Evolutionary conservation across 2,888 invertebrate species (phyloP), one percentile per base, ranked within the genome.

Genomic region (Nebria salina): DNA sequence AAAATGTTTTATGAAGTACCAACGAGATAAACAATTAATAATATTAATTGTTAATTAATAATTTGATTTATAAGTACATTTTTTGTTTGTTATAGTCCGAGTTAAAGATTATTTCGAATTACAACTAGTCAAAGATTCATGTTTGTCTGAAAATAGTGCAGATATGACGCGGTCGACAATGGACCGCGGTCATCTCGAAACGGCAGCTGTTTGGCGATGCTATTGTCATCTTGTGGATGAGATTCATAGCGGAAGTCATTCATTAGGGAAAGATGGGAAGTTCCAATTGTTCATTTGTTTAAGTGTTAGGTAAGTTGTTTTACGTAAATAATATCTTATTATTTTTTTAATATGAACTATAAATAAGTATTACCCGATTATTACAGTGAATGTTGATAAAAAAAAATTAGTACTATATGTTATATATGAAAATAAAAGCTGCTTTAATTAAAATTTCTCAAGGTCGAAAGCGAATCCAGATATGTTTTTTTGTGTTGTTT

Each of bases 191-290:
- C 89, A 89, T 82, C 87, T 88, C 82, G 88, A 88, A 85, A 89
- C 89, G 1, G 89, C 94, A 75, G 93, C 94, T 9, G 95, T 97
- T 83, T 95, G 97, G 93, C 91, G 95, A 82, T 95, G 96, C 86
- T 97, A 96, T 89, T 96, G 96, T 88, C 95, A 96, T 86, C 91
- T 98, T 13, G 93, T 98, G 87, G 95, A 95, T 86, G 97, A 97
- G 89, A 96, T 99, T 83, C 95, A 94, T 87, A 93, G 93, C 75
- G 95, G 95, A 0, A 96, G 96, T 78, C 93, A 93, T 85, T 91
- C 95, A n/a, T 91, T 97, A 26, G 99, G 99, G 77, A 99, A 99
- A 89, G 99, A 99, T 90, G 98, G 98, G 75, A 98, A 98, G 89
- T 98, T 99, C 88, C 98, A 99, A 89, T 92, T 98, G 65, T 98